Evolutionary conservation across 2,113 vertebrate genomes (phyloP), one percentile per base, ranked within the genome.

Genomic region (Alexandromys fortis): DNA sequence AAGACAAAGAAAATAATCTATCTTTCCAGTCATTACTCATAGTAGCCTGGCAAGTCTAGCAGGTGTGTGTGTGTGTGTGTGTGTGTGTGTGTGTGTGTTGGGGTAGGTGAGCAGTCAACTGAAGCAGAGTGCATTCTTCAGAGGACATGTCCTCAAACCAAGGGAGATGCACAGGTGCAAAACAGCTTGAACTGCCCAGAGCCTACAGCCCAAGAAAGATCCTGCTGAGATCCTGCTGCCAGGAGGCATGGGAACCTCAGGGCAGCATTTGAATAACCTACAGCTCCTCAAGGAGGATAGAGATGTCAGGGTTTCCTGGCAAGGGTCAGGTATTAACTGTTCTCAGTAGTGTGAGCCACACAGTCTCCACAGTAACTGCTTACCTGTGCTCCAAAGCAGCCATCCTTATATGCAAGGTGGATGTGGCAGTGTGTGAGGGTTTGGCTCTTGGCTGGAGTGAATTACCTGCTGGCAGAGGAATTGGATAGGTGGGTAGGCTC

Each of bases 341-440:
- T 73, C 63, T 61, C 22, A 65, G 47, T 58, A 95, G 45, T 73
- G 45, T 33, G 33, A 65, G 38, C 19, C 3, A 5, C 10, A 19
- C 4, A 2, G 14, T n/a, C 24, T 81, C 24, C 65, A 13, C 7
- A 0, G 0, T 5, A 83, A 3, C 1, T 38, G 3, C 19, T 28
- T 45, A 4, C 12, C 61, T 42, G 33, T 72, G 6, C 26, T 75
- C 19, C 0, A 2, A 42, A 89, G 87, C 78, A 82, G 76, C 75
- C 16, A 3, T 2, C 0, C 1, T 19, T 88, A 14, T 35, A 42
- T 0, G 16, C 12, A 30, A 24, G n/a, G n/a, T 61, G 38, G 67
- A 30, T 30, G 52, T 73, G 52, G 73, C 1, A 0, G 22, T 22
- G 7, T 61, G n/a, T 28, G 83, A n/a, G 33, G 28, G 35, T 65